Percentiles rank a stretch among this genome's conserved stretches.
These are phyloP conservation scores for Homarus americanus DNA, from an alignment of 1,140 invertebrate species.

Conservation along the genomic window DNA sequence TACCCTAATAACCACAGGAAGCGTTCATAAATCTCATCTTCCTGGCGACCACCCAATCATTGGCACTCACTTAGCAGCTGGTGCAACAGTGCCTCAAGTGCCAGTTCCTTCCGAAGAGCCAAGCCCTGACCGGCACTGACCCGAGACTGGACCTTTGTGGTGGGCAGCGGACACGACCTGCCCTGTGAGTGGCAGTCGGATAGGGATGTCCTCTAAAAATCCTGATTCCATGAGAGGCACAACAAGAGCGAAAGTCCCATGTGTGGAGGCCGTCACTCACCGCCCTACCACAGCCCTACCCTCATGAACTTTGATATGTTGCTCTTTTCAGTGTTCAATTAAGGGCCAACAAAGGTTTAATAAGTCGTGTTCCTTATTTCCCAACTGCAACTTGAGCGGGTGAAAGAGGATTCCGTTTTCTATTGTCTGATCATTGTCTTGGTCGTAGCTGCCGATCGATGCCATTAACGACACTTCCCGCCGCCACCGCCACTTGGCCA, in stretches of 20 bases:
- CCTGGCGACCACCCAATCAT: slow-evolving; percentile 6
- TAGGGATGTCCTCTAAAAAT: slow-evolving; percentile 65
- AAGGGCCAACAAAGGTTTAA: slow-evolving; percentile 69
- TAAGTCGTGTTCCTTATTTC: slow-evolving; percentile 69
- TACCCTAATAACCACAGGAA: slow-evolving; percentile 51
- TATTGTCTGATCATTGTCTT: slow-evolving; percentile 72
- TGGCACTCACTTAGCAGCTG: slow-evolving; percentile 10
- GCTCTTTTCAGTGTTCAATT: slow-evolving; percentile 72
- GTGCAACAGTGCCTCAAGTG: slow-evolving; percentile 42
- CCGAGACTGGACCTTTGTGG: slow-evolving; percentile 6
- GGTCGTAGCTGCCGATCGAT: slow-evolving; percentile 51
- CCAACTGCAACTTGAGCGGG: slow-evolving; percentile 69
- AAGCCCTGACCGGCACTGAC: neutral
- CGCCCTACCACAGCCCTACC: slow-evolving; percentile 23
- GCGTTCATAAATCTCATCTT: slow-evolving; percentile 60
- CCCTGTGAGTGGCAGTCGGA: slow-evolving; percentile 43
- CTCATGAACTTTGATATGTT: slow-evolving; percentile 71
- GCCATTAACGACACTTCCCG: slow-evolving; percentile 46
- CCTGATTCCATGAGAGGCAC: slow-evolving; percentile 31
- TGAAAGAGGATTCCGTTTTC: slow-evolving; percentile 72
- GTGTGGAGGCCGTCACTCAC: neutral
- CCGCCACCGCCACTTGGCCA: slow-evolving; percentile 30
- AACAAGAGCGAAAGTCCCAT: slow-evolving; percentile 50
- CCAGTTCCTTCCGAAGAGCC: slow-evolving; percentile 39
- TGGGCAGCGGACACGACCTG: neutral